Evolutionary conservation across 2,113 vertebrate genomes (phyloP).

Genomic region (Entomyzon cyanotis): DNA sequence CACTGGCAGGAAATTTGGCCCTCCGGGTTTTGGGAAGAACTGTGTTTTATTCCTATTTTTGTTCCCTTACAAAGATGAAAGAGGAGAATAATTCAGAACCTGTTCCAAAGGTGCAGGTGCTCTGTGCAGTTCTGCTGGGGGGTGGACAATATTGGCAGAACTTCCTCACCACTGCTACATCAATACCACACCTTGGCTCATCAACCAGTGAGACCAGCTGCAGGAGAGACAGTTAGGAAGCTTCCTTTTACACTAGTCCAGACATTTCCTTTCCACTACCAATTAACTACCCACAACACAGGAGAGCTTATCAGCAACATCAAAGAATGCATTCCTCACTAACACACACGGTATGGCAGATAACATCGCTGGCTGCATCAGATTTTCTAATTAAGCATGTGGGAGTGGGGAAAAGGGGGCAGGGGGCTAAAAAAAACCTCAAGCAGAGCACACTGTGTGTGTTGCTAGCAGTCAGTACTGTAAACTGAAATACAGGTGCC

Average conservation of each 20-base stretch:
- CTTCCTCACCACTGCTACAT: conserved; percentile 21
- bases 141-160: conserved; percentile 21
- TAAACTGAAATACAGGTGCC: conserved; percentile 33
- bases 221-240: conserved; percentile 59
- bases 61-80: conserved; percentile 49
- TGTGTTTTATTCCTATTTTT: conserved; percentile 31
- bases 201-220: conserved; percentile 63
- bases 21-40: conserved; percentile 28
- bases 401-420: background rate
- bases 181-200: conserved; percentile 60
- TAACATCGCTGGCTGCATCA: conserved; percentile 55
- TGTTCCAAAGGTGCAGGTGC: conserved; percentile 63
- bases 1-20: conserved; percentile 25
- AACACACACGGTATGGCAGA: conserved; percentile 58
- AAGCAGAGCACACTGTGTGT: background rate
- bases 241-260: conserved; percentile 64
- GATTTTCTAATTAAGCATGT: conserved; percentile 57
- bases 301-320: conserved; percentile 54
- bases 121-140: conserved; percentile 16
- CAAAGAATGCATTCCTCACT: conserved; percentile 61
- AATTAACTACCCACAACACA: conserved; percentile 72
- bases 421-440: background rate
- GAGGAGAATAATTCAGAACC: conserved; percentile 45
- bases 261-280: conserved; percentile 69
- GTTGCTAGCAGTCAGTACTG: conserved; percentile 3